Evolutionary conservation across 2,113 vertebrate species (phyloP).

Genomic region (Tenrec ecaudatus): DNA sequence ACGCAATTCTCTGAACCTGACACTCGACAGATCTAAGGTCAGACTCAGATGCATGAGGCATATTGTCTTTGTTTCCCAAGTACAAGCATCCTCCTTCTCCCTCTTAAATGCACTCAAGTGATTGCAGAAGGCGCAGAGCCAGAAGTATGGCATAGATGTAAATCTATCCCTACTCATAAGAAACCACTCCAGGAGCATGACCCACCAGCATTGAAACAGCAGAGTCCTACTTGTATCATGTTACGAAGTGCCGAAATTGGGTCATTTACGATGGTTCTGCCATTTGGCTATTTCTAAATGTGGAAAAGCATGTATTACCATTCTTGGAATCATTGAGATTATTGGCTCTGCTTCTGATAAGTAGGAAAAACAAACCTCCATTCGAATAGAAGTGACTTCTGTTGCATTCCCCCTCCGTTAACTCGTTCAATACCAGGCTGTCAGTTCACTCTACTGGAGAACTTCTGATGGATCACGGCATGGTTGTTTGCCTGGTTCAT

Average conservation of each 20-base stretch:
- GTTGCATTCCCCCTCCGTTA: neutral
- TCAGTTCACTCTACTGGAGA: neutral
- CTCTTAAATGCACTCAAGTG: conserved; percentile 14
- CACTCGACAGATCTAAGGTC: conserved; percentile 2
- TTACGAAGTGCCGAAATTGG: conserved; percentile 39
- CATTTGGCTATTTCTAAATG: conserved; percentile 57
- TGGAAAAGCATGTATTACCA: conserved; percentile 47
- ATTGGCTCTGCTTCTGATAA: conserved; percentile 45
- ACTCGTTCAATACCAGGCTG: neutral
- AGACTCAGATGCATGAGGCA: neutral
- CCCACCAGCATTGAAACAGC: conserved; percentile 4
- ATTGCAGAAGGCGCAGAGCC: conserved; percentile 7
- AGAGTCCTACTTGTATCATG: neutral
- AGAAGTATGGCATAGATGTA: conserved; percentile 11
- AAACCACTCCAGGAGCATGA: conserved; percentile 24
- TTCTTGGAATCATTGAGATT: conserved; percentile 59
- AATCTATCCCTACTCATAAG: conserved; percentile 57
- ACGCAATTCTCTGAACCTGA: neutral
- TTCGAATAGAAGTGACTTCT: conserved; percentile 22
- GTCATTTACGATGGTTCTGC: conserved; percentile 17
- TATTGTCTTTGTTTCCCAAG: conserved; percentile 37
- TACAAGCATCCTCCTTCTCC: neutral
- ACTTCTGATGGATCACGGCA: neutral
- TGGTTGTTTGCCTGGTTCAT: neutral
- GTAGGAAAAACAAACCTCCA: conserved; percentile 25